These are phyloP conservation scores for Brachionus plicatilis DNA, from an alignment of 1,140 invertebrate genomes.

Conservation along the genomic window DNA sequence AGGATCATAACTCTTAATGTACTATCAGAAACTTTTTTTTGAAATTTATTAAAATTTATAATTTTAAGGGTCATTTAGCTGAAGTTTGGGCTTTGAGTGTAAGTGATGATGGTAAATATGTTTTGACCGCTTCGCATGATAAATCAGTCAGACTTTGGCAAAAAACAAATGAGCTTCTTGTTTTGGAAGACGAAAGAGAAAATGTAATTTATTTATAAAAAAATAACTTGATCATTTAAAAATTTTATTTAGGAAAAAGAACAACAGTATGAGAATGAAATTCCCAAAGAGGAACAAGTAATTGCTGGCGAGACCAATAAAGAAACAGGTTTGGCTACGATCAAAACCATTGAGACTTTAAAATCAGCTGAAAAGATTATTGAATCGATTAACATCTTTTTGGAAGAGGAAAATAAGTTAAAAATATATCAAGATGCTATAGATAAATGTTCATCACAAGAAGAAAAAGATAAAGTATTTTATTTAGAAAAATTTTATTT, in stretches of 20 bases:
- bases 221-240: neutral
- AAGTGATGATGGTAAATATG: constrained; percentile 71
- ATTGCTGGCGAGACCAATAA: constrained; percentile 60
- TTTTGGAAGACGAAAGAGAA: constrained; percentile 85
- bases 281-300: constrained; percentile 67
- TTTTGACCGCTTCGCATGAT: constrained; percentile 80
- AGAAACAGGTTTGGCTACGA: constrained; percentile 72
- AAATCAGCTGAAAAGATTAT: constrained; percentile 79
- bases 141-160: constrained; percentile 78
- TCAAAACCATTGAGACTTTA: constrained; percentile 82
- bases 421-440: constrained; percentile 44
- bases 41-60: neutral
- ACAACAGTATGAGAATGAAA: constrained; percentile 49
- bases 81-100: constrained; percentile 71
- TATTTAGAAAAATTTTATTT: neutral
- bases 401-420: constrained; percentile 57
- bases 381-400: constrained; percentile 76
- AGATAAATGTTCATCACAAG: neutral
- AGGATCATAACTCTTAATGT: constrained; percentile 83
- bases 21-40: constrained; percentile 43
- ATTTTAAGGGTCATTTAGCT: constrained; percentile 59
- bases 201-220: constrained; percentile 47
- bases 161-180: constrained; percentile 77
- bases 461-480: constrained; percentile 19
- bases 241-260: constrained; percentile 50